Conservation (phyloP, 92 coral and sea anemone species). For the Porites evermanni region DNA sequence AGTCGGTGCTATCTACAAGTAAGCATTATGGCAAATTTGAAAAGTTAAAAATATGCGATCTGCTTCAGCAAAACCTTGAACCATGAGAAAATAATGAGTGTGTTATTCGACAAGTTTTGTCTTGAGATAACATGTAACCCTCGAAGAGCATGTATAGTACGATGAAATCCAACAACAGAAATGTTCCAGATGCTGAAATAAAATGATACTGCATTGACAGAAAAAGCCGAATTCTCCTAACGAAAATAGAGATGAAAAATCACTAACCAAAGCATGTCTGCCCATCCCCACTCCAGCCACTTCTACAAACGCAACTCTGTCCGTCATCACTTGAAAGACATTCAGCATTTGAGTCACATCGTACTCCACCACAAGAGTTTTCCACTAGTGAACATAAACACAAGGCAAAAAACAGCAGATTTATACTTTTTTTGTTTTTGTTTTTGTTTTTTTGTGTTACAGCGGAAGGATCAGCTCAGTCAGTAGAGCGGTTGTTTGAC, state of each 20-base stretch:
- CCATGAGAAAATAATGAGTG: too few species aligned
- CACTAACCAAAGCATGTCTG: slow-evolving; percentile 66
- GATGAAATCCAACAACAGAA: background rate
- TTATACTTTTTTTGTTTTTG: background rate
- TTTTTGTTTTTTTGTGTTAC: background rate
- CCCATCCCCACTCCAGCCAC: slow-evolving; percentile 56
- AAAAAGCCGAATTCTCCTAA: background rate
- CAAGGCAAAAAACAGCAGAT: background rate
- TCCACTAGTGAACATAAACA: slow-evolving; percentile 47
- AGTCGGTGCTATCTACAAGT: too few species aligned
- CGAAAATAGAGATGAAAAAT: background rate
- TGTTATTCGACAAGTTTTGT: too few species aligned
- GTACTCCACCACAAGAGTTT: slow-evolving; percentile 60
- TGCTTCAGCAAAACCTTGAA: too few species aligned
- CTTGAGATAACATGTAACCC: too few species aligned
- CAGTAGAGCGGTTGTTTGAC: too few species aligned
- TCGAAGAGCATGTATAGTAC: too few species aligned
- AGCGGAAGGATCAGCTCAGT: too few species aligned
- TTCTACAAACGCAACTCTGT: slow-evolving; percentile 34
- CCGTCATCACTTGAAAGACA: slow-evolving; percentile 33
- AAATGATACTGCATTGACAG: too few species aligned
- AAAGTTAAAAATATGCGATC: too few species aligned
- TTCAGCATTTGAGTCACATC: slow-evolving; percentile 60
- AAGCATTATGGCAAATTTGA: too few species aligned
- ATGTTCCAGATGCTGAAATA: background rate